phyloP scores from a whole-genome alignment of 2,113 vertebrate genomes.

The Mungos mungo region DNA sequence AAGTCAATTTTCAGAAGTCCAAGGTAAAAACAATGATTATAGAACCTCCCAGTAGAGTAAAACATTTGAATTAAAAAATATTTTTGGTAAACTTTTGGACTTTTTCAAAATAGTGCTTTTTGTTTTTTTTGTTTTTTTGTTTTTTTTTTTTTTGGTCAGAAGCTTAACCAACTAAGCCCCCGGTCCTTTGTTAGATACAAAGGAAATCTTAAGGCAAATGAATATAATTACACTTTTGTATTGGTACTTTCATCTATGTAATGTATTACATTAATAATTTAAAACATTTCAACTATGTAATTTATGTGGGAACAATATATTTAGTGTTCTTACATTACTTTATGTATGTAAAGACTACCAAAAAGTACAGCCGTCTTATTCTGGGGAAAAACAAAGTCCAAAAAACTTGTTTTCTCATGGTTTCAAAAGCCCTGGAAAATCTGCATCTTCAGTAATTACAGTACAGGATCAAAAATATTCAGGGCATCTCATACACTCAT shows the following conservation, averaged over 20 bases:
- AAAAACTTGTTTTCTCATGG: not conserved
- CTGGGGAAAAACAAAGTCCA: not conserved
- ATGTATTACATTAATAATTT: not conserved
- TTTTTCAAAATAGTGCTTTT: not conserved
- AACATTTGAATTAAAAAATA: slow-evolving; percentile 3
- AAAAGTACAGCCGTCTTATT: not conserved
- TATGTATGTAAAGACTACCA: slow-evolving; percentile 16
- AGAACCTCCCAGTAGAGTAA: not conserved
- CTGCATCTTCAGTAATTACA: slow-evolving; percentile 47
- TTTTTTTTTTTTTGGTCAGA: too few species aligned
- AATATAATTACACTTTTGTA: not conserved
- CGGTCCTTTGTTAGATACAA: not conserved
- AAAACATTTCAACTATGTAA: slow-evolving; percentile 34
- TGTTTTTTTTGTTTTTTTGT: too few species aligned
- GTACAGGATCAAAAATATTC: slow-evolving; percentile 29
- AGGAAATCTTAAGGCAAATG: not conserved
- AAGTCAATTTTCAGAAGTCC: not conserved
- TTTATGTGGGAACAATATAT: not conserved
- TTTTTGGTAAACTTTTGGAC: not conserved
- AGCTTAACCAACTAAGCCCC: too few species aligned
- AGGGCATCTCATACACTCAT: slow-evolving; percentile 35
- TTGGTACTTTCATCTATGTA: not conserved
- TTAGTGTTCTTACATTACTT: slow-evolving; percentile 23
- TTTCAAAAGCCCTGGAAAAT: slow-evolving; percentile 49
- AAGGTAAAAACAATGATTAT: not conserved